Percentiles rank a stretch among this genome's conserved stretches.
These are phyloP conservation scores for Corythaixoides concolor DNA, from an alignment of 2,113 vertebrate species.

Conservation along the genomic window DNA sequence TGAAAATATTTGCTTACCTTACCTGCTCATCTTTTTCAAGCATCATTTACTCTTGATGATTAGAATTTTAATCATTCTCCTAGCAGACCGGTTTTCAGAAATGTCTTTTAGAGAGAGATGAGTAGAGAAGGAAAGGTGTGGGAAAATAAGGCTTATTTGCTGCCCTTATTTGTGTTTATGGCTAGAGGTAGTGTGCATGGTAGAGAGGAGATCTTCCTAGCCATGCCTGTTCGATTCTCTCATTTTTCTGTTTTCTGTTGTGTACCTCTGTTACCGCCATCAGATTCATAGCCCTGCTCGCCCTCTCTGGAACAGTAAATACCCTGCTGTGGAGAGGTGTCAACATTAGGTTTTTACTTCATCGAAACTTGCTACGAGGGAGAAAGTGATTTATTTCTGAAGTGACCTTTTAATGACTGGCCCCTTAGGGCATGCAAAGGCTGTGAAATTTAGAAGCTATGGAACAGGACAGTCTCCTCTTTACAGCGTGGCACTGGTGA, in stretches of 20 bases:
- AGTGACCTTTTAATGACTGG: slow-evolving; percentile 71
- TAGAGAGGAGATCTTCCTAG: not conserved
- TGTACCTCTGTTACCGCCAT: not conserved
- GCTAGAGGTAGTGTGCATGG: not conserved
- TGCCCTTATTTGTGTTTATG: not conserved
- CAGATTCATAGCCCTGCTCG: slow-evolving; percentile 32
- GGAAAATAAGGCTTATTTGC: not conserved
- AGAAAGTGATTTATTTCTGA: slow-evolving; percentile 68
- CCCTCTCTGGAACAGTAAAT: slow-evolving; percentile 48
- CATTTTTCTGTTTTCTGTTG: not conserved
- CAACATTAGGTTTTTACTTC: slow-evolving; percentile 51
- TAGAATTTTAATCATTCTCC: not conserved
- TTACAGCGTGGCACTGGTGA: slow-evolving; percentile 10
- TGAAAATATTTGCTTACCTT: not conserved
- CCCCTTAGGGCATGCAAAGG: slow-evolving; percentile 35
- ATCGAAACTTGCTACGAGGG: slow-evolving; percentile 27
- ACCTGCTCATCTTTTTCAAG: not conserved
- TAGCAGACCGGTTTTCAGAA: not conserved
- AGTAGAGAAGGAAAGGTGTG: not conserved
- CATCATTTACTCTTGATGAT: not conserved
- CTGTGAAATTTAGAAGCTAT: slow-evolving; percentile 65
- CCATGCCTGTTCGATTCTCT: not conserved
- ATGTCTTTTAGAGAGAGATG: not conserved
- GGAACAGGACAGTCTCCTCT: slow-evolving; percentile 41
- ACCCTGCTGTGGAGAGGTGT: slow-evolving; percentile 31